Base-by-base conservation (phyloP, 2,888 invertebrate genomes). In the Tyria jacobaeae region DNA sequence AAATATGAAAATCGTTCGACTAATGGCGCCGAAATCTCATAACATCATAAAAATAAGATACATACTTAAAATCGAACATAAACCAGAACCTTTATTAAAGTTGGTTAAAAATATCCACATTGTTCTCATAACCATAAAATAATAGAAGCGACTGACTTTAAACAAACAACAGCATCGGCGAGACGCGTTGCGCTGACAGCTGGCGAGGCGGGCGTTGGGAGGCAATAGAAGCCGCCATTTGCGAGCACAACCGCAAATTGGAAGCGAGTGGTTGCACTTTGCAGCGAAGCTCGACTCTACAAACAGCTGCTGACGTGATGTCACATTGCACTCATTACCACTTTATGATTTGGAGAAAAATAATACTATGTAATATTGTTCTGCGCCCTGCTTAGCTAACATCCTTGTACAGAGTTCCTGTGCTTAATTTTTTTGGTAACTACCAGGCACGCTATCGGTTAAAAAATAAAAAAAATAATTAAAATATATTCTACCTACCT, bases 211-310 rank as follows among this genome's bases (percentile, higher is more conserved):
- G n/a, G n/a, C n/a, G n/a, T 53, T 65, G 64, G 61, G n/a, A 41
- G 60, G 64, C 60, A 60, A 63, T 55, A 65, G 60, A 62, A 62
- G 54, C 67, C 55, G 62, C 48, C 15, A 52, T 72, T 77, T 71
- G 75, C 70, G 71, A 73, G 61, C 64, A 66, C 59, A 54, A 68
- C 75, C 79, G 58, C 78, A 78, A 78, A 78, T 78, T 76, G 70
- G 73, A 69, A 57, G 67, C 73, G 62, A 69, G 70, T 57, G 64
- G 62, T 44, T 41, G 59, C 61, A 52, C 60, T 48, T 39, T 52
- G 53, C 62, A 55, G 41, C 61, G 44, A 51, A 31, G 50, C 50
- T 52, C 49, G 25, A 50, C 58, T 53, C 27, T 34, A 51, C 53
- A 37, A 52, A 51, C 53, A 57, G 41, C 65, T 75, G 27, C 58